Percentiles rank a stretch among this genome's conserved stretches.
Conservation (phyloP, 1,140 invertebrate genomes). For the Teleopsis dalmanni region DNA sequence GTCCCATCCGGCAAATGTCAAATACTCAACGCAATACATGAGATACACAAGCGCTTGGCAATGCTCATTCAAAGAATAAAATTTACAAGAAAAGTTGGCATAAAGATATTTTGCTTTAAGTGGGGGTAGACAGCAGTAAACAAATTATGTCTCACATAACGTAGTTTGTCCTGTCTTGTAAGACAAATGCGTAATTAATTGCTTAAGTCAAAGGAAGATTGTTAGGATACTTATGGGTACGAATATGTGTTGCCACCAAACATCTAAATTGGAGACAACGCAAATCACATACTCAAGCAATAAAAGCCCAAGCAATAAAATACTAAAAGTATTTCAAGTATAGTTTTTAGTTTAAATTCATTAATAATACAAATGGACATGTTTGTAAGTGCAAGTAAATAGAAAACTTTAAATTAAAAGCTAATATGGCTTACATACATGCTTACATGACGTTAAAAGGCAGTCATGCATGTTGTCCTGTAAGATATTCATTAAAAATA, state of each 20-base stretch:
- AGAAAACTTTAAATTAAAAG: no score
- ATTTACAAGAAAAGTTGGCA: not conserved
- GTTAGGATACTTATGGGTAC: conserved; percentile 36
- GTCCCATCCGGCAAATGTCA: conserved; percentile 14
- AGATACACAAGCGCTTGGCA: conserved; percentile 2
- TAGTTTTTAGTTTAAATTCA: no score
- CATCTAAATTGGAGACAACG: not conserved
- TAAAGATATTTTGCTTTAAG: conserved; percentile 6
- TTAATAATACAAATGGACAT: no score
- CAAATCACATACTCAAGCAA: not conserved
- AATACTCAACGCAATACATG: not conserved
- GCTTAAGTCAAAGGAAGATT: conserved; percentile 40
- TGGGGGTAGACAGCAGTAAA: not conserved
- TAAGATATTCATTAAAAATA: no score
- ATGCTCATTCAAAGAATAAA: not conserved
- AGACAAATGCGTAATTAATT: conserved; percentile 45
- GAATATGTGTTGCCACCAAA: conserved; percentile 15
- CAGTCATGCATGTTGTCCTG: no score
- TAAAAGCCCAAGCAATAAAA: not conserved
- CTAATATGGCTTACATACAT: no score
- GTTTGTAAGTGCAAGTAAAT: no score
- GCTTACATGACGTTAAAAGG: no score
- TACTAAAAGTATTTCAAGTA: not conserved
- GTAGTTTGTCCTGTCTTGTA: conserved; percentile 28
- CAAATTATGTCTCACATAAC: not conserved